Percentiles rank a stretch among this genome's conserved stretches.
These are phyloP conservation scores for Aproaerema taeniolella DNA, from an alignment of 2,888 invertebrate genomes.

Conservation along the genomic window DNA sequence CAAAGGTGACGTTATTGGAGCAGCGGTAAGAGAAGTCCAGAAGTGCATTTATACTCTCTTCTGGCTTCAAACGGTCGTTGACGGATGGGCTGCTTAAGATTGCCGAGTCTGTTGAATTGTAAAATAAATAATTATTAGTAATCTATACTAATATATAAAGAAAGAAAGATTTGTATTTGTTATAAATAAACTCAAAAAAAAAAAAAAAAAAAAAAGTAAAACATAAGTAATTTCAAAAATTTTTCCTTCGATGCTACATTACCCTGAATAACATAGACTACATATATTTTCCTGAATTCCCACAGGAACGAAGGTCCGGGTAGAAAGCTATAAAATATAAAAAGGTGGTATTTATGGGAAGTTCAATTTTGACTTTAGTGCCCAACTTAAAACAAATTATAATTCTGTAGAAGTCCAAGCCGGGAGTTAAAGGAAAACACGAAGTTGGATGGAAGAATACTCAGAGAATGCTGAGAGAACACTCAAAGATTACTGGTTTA, in stretches of 20 bases:
- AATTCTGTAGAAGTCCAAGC: background rate
- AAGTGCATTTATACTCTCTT: slow-evolving; percentile 49
- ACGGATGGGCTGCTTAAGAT: slow-evolving; percentile 18
- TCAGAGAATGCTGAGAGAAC: no score
- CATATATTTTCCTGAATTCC: no score
- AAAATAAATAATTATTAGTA: no score
- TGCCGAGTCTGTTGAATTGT: slow-evolving; percentile 37
- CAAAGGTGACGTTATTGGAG: slow-evolving; percentile 39
- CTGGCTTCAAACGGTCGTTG: slow-evolving; percentile 26
- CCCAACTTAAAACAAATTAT: background rate
- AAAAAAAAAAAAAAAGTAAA: background rate
- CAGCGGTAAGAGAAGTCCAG: slow-evolving; percentile 74
- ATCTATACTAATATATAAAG: background rate
- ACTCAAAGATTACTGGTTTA: background rate
- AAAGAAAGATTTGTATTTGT: background rate
- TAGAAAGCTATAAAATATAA: no score
- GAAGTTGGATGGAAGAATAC: no score
- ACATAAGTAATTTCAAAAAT: no score
- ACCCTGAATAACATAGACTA: no score
- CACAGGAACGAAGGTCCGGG: no score
- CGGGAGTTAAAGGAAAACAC: background rate
- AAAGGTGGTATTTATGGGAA: no score
- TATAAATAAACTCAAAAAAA: background rate
- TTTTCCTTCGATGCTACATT: no score
- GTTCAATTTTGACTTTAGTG: no score